These are phyloP conservation scores for Drosophila conformis DNA, from an alignment of 2,888 invertebrate genomes.

Conservation along the genomic window DNA sequence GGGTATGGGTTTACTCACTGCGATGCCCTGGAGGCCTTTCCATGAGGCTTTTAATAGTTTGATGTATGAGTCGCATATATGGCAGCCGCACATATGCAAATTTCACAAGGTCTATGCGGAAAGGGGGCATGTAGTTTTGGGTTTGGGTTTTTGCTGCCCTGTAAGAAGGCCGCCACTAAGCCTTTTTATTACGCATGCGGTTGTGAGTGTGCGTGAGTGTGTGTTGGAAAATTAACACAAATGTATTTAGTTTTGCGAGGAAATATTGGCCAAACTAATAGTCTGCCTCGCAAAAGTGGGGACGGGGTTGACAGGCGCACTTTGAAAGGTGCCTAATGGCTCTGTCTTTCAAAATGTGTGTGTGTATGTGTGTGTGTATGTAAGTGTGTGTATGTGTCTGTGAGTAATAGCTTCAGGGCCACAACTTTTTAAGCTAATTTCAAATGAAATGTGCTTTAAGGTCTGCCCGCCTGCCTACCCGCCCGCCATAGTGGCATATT, in stretches of 20 bases:
- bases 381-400: slow-evolving; percentile 18
- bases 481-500: slow-evolving; percentile 12
- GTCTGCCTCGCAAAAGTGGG: slow-evolving; percentile 23
- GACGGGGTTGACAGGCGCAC: slow-evolving; percentile 7
- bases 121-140: background rate
- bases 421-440: slow-evolving; percentile 65
- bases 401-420: slow-evolving; percentile 56
- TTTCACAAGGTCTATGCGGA: slow-evolving; percentile 52
- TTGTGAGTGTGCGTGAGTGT: slow-evolving; percentile 20
- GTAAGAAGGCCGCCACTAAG: slow-evolving; percentile 54
- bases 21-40: slow-evolving; percentile 65
- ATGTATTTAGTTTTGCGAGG: slow-evolving; percentile 74
- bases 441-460: slow-evolving; percentile 35
- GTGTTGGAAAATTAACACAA: slow-evolving; percentile 75
- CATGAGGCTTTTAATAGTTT: slow-evolving; percentile 78
- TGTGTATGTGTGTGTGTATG: slow-evolving; percentile 8
- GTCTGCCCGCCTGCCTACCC: background rate
- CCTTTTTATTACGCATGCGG: slow-evolving; percentile 55
- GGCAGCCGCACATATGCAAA: slow-evolving; percentile 65
- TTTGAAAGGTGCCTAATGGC: slow-evolving; percentile 63
- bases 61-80: slow-evolving; percentile 73
- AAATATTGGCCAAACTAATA: slow-evolving; percentile 61
- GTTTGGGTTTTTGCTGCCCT: slow-evolving; percentile 24
- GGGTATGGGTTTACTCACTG: slow-evolving; percentile 1
- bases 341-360: slow-evolving; percentile 6